Base-by-base conservation (phyloP, 2,113 vertebrate species). In the Piliocolobus tephrosceles region DNA sequence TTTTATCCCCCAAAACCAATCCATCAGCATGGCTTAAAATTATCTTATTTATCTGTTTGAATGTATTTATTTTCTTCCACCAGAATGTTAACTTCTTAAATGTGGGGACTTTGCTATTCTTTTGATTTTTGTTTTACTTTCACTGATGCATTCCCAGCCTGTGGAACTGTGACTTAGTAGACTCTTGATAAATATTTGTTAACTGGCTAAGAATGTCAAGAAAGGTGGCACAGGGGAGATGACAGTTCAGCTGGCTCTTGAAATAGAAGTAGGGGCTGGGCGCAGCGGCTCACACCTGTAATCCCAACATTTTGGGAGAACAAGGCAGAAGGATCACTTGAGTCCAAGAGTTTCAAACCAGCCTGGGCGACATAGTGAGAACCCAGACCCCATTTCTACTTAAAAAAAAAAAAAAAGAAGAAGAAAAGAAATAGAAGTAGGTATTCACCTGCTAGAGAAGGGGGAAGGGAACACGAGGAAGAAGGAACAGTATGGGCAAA, bases 171-270 rank as follows among this genome's bases (percentile, higher is more conserved):
- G 80, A n/a, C 23, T 72, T 25, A 25, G 9, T 30, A 50, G 50
- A 11, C 17, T 57, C 76, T 75, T 12, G 11, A 86, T 61, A 87
- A 91, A 43, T 57, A 35, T 47, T 32, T 58, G 88, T 68, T 66
- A 66, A 61, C 83, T 68, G 55, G 88, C 72, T 85, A 58, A 88
- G 88, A 82, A 91, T n/a, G 72, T 88, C 88, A 86, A 43, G 55
- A 83, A 85, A 64, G 55, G 66, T 82, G 40, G 83, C 73, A 61
- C 16, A 6, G 20, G 79, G 61, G 91, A 85, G 50, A 55, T 70
- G 79, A 94, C 22, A 70, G 20, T 64, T 68, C 57, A 90, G 47
- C 72, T 57, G 58, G 27, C 35, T 75, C 82, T 73, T 61, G 50
- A 94, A 88, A 88, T 78, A 50, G 79, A 64, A 94, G 75, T 25